These are phyloP conservation scores for Mycalesis mineus DNA, from an alignment of 2,888 invertebrate genomes.

Conservation along the genomic window DNA sequence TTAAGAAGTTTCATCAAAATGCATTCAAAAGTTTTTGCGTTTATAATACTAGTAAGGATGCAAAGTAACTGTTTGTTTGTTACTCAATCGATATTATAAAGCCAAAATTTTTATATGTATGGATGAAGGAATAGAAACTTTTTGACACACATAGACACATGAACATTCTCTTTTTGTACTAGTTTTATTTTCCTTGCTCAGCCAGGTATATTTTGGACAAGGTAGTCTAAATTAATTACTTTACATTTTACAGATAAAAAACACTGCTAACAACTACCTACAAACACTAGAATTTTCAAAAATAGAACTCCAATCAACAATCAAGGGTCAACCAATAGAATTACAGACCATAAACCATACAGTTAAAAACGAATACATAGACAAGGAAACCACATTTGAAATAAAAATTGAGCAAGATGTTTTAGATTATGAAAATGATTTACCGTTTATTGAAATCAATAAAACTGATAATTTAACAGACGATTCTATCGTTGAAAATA, in stretches of 20 bases:
- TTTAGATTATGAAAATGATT: constrained; percentile 41
- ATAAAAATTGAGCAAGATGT: constrained; percentile 45
- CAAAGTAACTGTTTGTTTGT: too few species aligned
- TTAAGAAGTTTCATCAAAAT: too few species aligned
- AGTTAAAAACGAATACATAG: constrained; percentile 6
- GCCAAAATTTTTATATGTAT: too few species aligned
- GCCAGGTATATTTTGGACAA: too few species aligned
- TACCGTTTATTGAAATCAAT: constrained; percentile 38
- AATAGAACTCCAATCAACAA: constrained; percentile 31
- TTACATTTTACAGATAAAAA: constrained; percentile 17
- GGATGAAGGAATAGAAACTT: too few species aligned
- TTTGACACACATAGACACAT: too few species aligned
- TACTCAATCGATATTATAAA: too few species aligned
- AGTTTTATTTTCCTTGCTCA: too few species aligned
- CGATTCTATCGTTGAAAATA: background rate
- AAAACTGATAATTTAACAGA: constrained; percentile 16
- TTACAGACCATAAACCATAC: constrained; percentile 10
- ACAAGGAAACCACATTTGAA: constrained; percentile 35
- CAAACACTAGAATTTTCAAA: constrained; percentile 24
- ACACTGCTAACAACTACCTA: constrained; percentile 16
- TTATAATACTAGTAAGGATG: too few species aligned
- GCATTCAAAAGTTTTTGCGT: too few species aligned
- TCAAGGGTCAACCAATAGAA: constrained; percentile 28
- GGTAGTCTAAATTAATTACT: too few species aligned
- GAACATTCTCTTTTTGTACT: too few species aligned